phyloP scores from a whole-genome alignment of 2,888 invertebrate species.

The Ditula angustiorana region DNA sequence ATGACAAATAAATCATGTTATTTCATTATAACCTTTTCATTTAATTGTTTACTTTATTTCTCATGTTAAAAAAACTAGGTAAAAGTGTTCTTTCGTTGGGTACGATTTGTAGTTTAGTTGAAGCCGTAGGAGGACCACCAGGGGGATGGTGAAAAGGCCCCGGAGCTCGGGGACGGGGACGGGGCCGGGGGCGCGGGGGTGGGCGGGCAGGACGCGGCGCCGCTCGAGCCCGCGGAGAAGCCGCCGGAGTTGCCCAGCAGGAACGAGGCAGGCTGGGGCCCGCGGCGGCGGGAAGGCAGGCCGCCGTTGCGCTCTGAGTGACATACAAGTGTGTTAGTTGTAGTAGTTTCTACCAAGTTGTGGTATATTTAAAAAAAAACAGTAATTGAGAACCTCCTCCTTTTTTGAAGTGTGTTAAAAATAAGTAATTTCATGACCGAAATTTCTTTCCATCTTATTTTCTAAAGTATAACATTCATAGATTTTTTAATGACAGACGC shows the following conservation, averaged over 20 bases:
- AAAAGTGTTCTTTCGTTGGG: background rate
- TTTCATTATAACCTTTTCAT: too few relatives aligned
- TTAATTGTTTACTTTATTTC: too few relatives aligned
- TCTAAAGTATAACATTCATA: too few relatives aligned
- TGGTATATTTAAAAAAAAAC: too few relatives aligned
- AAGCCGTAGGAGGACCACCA: constrained; percentile 53
- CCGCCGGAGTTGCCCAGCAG: constrained; percentile 37
- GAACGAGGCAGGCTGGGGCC: constrained; percentile 52
- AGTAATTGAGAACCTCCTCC: too few relatives aligned
- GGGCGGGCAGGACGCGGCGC: constrained; percentile 46
- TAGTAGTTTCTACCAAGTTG: too few relatives aligned
- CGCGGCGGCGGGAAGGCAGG: constrained; percentile 62
- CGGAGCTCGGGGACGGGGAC: constrained; percentile 54
- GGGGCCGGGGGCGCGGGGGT: constrained; percentile 53
- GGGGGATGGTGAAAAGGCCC: constrained; percentile 50
- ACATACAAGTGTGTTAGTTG: constrained; percentile 33
- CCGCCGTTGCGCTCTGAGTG: constrained; percentile 58
- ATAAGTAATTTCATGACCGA: too few relatives aligned
- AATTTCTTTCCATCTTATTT: too few relatives aligned
- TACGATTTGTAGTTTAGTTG: constrained; percentile 33
- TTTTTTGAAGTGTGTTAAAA: too few relatives aligned
- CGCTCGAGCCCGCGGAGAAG: constrained; percentile 34
- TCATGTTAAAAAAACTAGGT: too few relatives aligned
- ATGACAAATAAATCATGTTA: too few relatives aligned
- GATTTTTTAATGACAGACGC: too few relatives aligned